These are phyloP conservation scores for Spilarctia lutea DNA, from an alignment of 2,888 invertebrate species.

Conservation along the genomic window DNA sequence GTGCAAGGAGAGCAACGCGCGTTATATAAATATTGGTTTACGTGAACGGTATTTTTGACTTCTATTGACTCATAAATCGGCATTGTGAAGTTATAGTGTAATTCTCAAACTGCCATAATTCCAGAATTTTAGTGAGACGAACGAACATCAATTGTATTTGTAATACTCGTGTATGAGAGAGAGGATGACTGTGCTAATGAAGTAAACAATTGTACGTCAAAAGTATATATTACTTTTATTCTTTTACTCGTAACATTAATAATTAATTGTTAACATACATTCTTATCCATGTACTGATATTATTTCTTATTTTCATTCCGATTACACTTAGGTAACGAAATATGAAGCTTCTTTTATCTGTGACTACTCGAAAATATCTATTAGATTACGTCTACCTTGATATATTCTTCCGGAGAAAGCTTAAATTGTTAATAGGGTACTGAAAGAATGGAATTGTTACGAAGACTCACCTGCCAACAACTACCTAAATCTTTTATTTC, in stretches of 20 bases:
- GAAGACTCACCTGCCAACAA: not conserved
- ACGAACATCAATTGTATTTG: too few species aligned
- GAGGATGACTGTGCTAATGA: too few species aligned
- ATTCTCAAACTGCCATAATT: too few species aligned
- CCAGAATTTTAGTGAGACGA: too few species aligned
- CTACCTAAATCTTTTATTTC: not conserved
- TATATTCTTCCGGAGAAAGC: not conserved
- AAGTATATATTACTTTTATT: not conserved
- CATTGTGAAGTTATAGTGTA: too few species aligned
- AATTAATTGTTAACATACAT: not conserved
- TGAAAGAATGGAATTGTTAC: not conserved
- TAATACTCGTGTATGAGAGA: too few species aligned
- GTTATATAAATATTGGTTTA: too few species aligned
- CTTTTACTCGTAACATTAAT: not conserved
- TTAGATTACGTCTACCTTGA: not conserved
- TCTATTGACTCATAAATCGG: too few species aligned
- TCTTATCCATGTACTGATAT: not conserved
- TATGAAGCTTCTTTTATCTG: not conserved
- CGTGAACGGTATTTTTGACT: too few species aligned
- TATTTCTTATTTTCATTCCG: not conserved
- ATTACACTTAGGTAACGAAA: not conserved
- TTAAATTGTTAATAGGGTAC: not conserved
- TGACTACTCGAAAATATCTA: not conserved
- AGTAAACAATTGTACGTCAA: too few species aligned
- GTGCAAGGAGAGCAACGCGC: too few species aligned